Percentiles rank a stretch among this genome's conserved stretches.
phyloP scores from a whole-genome alignment of 2,797 vertebrate species.

The Pelodytes ibericus region DNA sequence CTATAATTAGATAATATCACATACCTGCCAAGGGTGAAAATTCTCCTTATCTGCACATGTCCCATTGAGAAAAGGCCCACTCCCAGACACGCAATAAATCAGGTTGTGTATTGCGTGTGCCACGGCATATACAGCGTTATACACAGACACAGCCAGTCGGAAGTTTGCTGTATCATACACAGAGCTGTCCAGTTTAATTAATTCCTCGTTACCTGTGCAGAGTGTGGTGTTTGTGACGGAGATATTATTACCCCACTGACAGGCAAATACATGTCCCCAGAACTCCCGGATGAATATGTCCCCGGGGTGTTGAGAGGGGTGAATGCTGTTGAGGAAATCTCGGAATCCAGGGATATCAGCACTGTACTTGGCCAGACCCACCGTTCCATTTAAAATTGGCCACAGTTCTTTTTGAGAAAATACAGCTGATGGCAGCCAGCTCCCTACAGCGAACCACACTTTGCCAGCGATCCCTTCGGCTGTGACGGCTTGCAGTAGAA shows the following conservation, averaged over 20 bases:
- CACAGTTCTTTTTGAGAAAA: slow-evolving; percentile 39
- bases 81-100: slow-evolving; percentile 31
- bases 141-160: slow-evolving; percentile 36
- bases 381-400: slow-evolving; percentile 29
- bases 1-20: background rate
- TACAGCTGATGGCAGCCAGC: slow-evolving; percentile 48
- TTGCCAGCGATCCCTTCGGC: slow-evolving; percentile 24
- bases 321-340: slow-evolving; percentile 28
- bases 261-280: slow-evolving; percentile 39
- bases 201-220: slow-evolving; percentile 34
- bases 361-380: slow-evolving; percentile 50
- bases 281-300: slow-evolving; percentile 50
- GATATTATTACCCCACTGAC: slow-evolving; percentile 28
- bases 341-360: slow-evolving; percentile 36
- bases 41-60: slow-evolving; percentile 9
- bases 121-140: slow-evolving; percentile 38
- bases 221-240: background rate
- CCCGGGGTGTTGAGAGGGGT: slow-evolving; percentile 32
- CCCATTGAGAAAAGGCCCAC: slow-evolving; percentile 32
- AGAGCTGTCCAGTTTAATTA: slow-evolving; percentile 33
- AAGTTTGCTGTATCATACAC: slow-evolving; percentile 41
- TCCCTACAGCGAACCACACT: slow-evolving; percentile 44
- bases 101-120: slow-evolving; percentile 34
- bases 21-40: slow-evolving; percentile 51
- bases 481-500: slow-evolving; percentile 23